phyloP scores from a whole-genome alignment of 2,888 invertebrate species.

The Adela reaumurella region DNA sequence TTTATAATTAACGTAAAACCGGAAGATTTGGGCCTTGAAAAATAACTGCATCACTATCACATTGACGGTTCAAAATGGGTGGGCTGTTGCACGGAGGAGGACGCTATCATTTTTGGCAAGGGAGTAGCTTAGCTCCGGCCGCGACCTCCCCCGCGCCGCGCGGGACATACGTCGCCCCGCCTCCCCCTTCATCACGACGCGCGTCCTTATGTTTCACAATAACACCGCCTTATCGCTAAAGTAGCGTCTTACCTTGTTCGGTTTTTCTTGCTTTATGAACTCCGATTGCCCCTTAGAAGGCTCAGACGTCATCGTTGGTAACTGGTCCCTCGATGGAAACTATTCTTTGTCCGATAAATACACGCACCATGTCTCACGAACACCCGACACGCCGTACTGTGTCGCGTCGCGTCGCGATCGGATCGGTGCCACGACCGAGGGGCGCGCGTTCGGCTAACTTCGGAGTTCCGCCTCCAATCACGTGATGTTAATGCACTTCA shows the following conservation, averaged over 20 bases:
- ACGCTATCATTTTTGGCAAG: constrained; percentile 38
- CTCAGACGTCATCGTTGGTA: constrained; percentile 55
- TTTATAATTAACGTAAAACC: no score
- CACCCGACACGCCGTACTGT: constrained; percentile 39
- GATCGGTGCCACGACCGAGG: constrained; percentile 37
- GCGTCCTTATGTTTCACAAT: constrained; percentile 52
- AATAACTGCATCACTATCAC: no score
- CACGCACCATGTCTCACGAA: constrained; percentile 51
- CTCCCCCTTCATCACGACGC: constrained; percentile 52
- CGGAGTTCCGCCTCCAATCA: constrained; percentile 55
- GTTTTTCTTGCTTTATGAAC: constrained; percentile 49
- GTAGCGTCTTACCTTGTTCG: constrained; percentile 39
- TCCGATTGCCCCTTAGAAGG: constrained; percentile 45
- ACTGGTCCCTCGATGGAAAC: constrained; percentile 39
- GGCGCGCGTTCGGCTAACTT: constrained; percentile 38
- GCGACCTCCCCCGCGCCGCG: constrained; percentile 60
- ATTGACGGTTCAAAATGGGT: constrained; percentile 16
- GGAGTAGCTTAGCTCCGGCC: constrained; percentile 56
- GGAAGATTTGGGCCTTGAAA: no score
- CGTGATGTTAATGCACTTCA: constrained; percentile 15
- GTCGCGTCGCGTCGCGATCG: no score
- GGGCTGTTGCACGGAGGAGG: constrained; percentile 24
- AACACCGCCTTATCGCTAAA: constrained; percentile 35
- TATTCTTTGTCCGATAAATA: constrained; percentile 47
- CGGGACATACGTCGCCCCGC: constrained; percentile 52